phyloP scores from a whole-genome alignment of 2,113 vertebrate species.

The Thymallus thymallus region DNA sequence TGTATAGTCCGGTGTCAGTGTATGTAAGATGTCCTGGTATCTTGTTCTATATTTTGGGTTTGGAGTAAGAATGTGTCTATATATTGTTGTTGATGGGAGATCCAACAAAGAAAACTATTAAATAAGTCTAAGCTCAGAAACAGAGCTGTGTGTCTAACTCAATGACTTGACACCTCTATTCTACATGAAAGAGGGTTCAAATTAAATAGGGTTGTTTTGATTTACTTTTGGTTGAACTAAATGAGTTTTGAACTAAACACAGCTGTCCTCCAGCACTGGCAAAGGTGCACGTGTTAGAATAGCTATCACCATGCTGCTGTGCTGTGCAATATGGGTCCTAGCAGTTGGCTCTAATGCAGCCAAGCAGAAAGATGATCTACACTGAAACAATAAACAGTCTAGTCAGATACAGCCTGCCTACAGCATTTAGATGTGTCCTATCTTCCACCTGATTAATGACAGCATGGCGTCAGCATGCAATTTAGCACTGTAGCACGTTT shows the following conservation, averaged over 20 bases:
- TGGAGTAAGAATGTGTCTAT: not conserved
- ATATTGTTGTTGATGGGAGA: not conserved
- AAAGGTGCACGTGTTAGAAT: not conserved
- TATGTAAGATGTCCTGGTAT: not conserved
- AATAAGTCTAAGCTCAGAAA: not conserved
- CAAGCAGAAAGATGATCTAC: constrained; percentile 15
- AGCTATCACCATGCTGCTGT: no score
- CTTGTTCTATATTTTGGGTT: not conserved
- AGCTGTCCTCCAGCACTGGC: constrained; percentile 1
- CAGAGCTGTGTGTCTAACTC: not conserved
- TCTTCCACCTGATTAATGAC: constrained; percentile 32
- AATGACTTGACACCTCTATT: not conserved
- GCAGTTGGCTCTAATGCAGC: not conserved
- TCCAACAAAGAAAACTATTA: not conserved
- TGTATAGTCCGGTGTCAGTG: not conserved
- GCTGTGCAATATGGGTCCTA: not conserved
- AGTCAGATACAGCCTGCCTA: constrained; percentile 20
- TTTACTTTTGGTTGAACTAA: no score
- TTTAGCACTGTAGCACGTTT: constrained; percentile 21
- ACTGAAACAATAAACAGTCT: constrained; percentile 39
- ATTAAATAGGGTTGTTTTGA: not conserved
- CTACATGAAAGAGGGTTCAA: not conserved
- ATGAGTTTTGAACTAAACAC: not conserved
- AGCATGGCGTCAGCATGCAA: constrained; percentile 9
- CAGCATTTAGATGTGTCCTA: constrained; percentile 2